These are phyloP conservation scores for Anas georgica DNA, from an alignment of 2,797 vertebrate genomes.

Conservation along the genomic window DNA sequence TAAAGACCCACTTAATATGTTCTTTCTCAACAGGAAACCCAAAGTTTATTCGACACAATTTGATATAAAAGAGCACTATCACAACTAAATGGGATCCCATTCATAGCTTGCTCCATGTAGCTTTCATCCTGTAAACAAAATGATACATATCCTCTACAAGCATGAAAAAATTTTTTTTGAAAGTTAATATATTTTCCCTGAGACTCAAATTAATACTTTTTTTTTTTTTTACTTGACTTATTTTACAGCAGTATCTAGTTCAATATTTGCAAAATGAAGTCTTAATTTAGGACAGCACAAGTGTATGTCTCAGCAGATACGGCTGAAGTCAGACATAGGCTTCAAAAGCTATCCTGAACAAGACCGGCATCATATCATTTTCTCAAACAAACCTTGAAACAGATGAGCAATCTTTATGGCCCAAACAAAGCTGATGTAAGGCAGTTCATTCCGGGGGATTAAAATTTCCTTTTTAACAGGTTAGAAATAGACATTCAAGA, in stretches of 20 bases:
- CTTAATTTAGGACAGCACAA: not conserved
- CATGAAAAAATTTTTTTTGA: not conserved
- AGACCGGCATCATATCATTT: not conserved
- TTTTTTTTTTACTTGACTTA: not conserved
- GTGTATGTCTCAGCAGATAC: not conserved
- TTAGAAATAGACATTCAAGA: constrained; percentile 13
- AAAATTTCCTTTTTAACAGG: not conserved
- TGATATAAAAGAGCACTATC: not conserved
- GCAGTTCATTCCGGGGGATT: not conserved
- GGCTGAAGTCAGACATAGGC: not conserved
- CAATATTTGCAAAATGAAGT: not conserved
- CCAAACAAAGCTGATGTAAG: not conserved
- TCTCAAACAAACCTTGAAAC: not conserved
- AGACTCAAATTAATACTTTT: not conserved
- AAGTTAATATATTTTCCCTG: not conserved
- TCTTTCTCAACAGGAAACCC: not conserved
- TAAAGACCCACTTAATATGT: not conserved
- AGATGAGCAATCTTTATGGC: not conserved
- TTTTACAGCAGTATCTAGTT: not conserved
- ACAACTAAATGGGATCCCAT: not conserved
- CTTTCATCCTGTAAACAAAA: constrained; percentile 10
- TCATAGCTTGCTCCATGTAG: not conserved
- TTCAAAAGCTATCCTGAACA: not conserved
- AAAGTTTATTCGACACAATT: not conserved
- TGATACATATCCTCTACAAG: not conserved